Base-by-base conservation (phyloP, 2,113 vertebrate species). In the Herpailurus yagouaroundi region DNA sequence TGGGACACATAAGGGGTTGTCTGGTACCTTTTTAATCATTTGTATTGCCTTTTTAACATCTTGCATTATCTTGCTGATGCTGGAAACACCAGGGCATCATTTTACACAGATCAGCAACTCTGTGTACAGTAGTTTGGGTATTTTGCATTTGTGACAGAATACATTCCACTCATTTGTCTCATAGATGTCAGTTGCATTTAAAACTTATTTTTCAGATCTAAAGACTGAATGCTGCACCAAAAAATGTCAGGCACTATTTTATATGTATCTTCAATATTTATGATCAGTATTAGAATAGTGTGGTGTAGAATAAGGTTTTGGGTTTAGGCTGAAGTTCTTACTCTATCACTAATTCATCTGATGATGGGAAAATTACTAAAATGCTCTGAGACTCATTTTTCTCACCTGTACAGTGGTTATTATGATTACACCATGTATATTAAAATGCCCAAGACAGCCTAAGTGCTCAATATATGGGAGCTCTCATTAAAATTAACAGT, bases 81-180 rank as follows among this genome's bases (percentile, higher is more conserved):
- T 80, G 57, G 55, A 89, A 88, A 95, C 16, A 95, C 38, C 6
- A 33, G 36, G 50, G 6, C 23, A 33, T 71, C 19, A 57, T 82
- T 91, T 94, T 45, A 69, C 33, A 69, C 29, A 92, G 27, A 91
- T 96, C 41, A 95, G n/a, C 50, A 89, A 76, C n/a, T 89, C 25
- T 63, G 6, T 36, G 21, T 60, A 76, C 8, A 76, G 1, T 7
- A 84, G 6, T 79, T 94, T 52, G 52, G 25, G 16, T 77, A 81
- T 71, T 45, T 66, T 60, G 68, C 36, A 45, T 36, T 48, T 36
- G 15, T 38, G 5, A 31, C 41, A 57, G 25, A 88, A 83, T 1
- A 68, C 9, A 55, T 29, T 87, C 12, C 6, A 45, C 7, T 95
- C 38, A 38, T 85, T 83, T 82, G 9, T 36, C 68, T 77, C 13